Evolutionary conservation across 2,888 invertebrate genomes (phyloP), one percentile per base, ranked within the genome.

Genomic region (Rhabditophanes sp.): DNA sequence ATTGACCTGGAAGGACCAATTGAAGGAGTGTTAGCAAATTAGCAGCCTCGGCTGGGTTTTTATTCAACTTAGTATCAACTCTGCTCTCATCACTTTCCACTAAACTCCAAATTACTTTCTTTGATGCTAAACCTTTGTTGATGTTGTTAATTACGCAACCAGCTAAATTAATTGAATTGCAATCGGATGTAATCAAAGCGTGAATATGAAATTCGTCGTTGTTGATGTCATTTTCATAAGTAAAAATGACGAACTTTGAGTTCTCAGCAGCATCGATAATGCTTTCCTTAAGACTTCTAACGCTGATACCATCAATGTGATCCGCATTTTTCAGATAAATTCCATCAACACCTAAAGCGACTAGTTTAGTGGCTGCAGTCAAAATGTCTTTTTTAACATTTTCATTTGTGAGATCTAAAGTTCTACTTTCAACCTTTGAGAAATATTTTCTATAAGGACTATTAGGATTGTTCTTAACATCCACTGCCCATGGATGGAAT

Each of bases 1-100:
- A 77, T 5, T 78, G 75, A 22, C 85, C 85, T 3, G 82, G 82
- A 33, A 85, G 68, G 12, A 82, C 64, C 59, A 80, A 70, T 9
- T 76, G 68, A 35, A 87, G 64, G 78, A 83, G 80, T 59, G 81
- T 80, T 57, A 82, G 73, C 49, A 77, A 69, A 12, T 34, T 26
- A 9, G 16, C 14, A 14, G 36, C 37, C n/a, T 45, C 8, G 11
- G 46, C 15, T 8, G 19, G 7, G 9, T 5, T 12, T 30, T n/a
- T 23, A 20, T 8, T 33, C 14, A 32, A 19, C 37, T 19, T 22
- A 4, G 35, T 21, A 20, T 35, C 44, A 12, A 25, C 11, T 8
- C 44, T 18, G 12, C 22, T 17, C 7, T 33, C 20, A n/a, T 23
- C 11, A 3, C 43, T 21, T 23, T 39, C 42, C 16, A 23, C 40